Conservation (phyloP, 2,888 invertebrate species). For the Idaea biselata region DNA sequence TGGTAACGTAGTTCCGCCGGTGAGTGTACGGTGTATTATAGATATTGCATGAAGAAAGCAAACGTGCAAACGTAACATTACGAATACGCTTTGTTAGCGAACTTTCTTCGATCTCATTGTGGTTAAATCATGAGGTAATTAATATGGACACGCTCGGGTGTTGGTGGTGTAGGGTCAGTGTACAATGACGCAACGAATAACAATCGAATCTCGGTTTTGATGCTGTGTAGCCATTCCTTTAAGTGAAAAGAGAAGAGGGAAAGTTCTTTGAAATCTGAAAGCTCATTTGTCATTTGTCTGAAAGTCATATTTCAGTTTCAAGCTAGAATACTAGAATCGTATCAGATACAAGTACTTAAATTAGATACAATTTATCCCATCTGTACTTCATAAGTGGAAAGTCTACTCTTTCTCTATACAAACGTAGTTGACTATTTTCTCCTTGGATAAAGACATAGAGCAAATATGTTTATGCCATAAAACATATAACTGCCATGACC, state of each 20-base stretch:
- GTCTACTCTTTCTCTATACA: too few relatives aligned
- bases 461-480: too few relatives aligned
- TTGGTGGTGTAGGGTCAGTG: constrained; percentile 13
- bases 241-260: not conserved
- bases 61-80: constrained; percentile 60
- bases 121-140: constrained; percentile 54
- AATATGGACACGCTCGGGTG: constrained; percentile 39
- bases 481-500: too few relatives aligned
- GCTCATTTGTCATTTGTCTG: constrained; percentile 17
- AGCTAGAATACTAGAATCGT: too few relatives aligned
- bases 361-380: too few relatives aligned
- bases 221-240: not conserved
- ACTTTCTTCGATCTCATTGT: constrained; percentile 64
- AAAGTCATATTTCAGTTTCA: not conserved
- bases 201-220: constrained; percentile 1
- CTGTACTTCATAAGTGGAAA: too few relatives aligned
- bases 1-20: not conserved
- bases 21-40: constrained; percentile 10
- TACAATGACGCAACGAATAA: constrained; percentile 11
- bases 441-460: too few relatives aligned
- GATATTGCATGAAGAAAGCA: constrained; percentile 33
- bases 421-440: too few relatives aligned
- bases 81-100: constrained; percentile 53
- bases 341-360: too few relatives aligned
- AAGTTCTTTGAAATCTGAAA: constrained; percentile 1